Percentiles rank a stretch among this genome's conserved stretches.
phyloP scores from a whole-genome alignment of 2,113 vertebrate genomes.

The Perca fluviatilis region DNA sequence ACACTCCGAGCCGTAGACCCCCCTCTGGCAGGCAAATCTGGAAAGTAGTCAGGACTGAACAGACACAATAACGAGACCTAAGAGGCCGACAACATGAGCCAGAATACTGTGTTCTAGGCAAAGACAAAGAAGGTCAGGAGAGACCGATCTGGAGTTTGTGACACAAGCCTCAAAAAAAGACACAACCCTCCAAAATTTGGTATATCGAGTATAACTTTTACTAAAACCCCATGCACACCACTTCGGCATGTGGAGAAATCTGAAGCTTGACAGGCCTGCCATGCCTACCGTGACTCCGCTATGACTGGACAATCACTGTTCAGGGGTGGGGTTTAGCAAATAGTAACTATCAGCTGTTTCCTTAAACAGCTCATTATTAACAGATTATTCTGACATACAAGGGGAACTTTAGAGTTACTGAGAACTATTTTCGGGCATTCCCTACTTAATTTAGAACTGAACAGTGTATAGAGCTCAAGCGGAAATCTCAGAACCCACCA shows the following conservation, averaged over 20 bases:
- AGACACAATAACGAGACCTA: conserved; percentile 36
- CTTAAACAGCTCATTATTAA: background rate
- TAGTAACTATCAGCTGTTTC: background rate
- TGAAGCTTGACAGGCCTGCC: background rate
- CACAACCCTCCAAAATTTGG: background rate
- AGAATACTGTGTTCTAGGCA: conserved; percentile 18
- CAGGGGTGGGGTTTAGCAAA: background rate
- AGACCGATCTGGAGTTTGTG: conserved; percentile 4
- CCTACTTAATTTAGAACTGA: background rate
- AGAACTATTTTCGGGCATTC: background rate
- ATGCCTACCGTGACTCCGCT: background rate
- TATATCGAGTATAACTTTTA: background rate
- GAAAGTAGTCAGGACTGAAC: conserved; percentile 29
- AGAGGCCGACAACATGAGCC: conserved; percentile 22
- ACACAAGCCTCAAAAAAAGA: background rate
- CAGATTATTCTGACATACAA: background rate
- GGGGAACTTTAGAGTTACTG: background rate
- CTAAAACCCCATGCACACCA: background rate
- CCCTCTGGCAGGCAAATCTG: conserved; percentile 41
- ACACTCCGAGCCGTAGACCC: conserved; percentile 19
- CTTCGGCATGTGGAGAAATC: too few species aligned
- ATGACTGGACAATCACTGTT: background rate
- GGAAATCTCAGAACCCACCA: background rate
- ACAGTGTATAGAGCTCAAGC: background rate
- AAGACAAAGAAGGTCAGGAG: conserved; percentile 38